A percentile compares a stretch with the other conserved stretches of the same genome.
These are phyloP conservation scores for Marcusenius ussheri DNA, from an alignment of 2,113 vertebrate species.

Conservation along the genomic window DNA sequence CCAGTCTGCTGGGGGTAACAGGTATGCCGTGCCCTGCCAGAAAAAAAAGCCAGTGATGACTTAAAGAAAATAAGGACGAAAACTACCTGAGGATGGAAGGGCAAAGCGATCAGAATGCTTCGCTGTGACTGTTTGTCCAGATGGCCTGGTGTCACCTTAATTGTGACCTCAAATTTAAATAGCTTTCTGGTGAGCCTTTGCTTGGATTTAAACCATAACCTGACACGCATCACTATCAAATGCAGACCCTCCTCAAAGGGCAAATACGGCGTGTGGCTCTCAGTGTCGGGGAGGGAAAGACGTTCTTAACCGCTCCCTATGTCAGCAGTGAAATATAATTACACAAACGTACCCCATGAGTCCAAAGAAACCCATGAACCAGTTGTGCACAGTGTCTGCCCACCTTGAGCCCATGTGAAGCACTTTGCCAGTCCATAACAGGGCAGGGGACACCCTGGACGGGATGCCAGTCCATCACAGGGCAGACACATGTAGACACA, in stretches of 20 bases:
- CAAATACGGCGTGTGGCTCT: not conserved
- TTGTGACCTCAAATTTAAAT: constrained; percentile 6
- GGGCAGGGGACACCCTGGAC: not conserved
- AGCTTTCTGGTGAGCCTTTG: not conserved
- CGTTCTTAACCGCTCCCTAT: not conserved
- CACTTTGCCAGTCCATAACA: not conserved
- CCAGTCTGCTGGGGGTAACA: not conserved
- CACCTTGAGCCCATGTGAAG: not conserved
- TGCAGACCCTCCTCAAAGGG: not conserved
- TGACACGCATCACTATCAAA: not conserved
- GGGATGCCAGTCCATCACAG: not conserved
- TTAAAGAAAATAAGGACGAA: not conserved
- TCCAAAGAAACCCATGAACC: not conserved
- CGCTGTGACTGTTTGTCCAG: not conserved
- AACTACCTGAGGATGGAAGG: not conserved
- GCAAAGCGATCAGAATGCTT: not conserved
- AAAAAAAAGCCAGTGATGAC: not conserved
- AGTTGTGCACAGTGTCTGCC: not conserved
- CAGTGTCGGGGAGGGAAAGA: not conserved
- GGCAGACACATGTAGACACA: not conserved
- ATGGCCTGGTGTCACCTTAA: not conserved
- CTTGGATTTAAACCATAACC: not conserved
- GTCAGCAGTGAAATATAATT: not conserved
- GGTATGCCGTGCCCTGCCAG: not conserved
- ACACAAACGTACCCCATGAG: not conserved